Evolutionary conservation across 1,140 invertebrate genomes (phyloP).

Genomic region (Trichomalopsis sarcophagae): DNA sequence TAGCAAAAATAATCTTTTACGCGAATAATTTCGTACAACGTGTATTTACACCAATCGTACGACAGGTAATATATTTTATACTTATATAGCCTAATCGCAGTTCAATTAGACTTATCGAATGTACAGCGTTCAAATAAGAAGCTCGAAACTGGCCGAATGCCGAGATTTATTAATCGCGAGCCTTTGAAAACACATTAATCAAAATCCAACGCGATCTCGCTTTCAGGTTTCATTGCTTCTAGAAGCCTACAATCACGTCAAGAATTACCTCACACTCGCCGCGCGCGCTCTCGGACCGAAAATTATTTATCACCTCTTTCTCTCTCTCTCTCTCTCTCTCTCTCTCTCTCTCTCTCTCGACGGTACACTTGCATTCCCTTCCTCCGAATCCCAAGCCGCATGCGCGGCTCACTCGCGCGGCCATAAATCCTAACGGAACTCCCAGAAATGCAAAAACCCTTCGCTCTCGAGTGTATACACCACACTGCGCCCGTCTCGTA

Average conservation of each 20-base stretch:
- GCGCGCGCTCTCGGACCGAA: neutral
- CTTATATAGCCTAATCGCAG: too few relatives aligned
- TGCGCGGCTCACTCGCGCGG: too few relatives aligned
- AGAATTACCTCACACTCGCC: neutral
- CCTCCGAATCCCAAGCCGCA: neutral
- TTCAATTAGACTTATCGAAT: too few relatives aligned
- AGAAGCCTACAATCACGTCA: neutral
- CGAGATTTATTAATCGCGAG: too few relatives aligned
- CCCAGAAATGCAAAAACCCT: neutral
- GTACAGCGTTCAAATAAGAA: too few relatives aligned
- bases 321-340: too few relatives aligned
- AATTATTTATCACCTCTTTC: neutral
- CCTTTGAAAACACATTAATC: neutral
- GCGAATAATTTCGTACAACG: too few relatives aligned
- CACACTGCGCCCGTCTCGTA: neutral
- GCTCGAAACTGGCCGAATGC: too few relatives aligned
- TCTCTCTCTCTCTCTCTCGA: neutral
- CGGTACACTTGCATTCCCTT: neutral
- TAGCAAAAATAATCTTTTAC: too few relatives aligned
- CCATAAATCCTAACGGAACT: slow-evolving; percentile 14
- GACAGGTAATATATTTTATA: too few relatives aligned
- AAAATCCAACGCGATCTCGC: neutral
- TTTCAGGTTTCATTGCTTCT: neutral
- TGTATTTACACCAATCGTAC: too few relatives aligned
- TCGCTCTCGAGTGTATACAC: neutral